These are phyloP conservation scores for Oscheius sp. DNA, from an alignment of 2,888 invertebrate genomes.

Conservation along the genomic window DNA sequence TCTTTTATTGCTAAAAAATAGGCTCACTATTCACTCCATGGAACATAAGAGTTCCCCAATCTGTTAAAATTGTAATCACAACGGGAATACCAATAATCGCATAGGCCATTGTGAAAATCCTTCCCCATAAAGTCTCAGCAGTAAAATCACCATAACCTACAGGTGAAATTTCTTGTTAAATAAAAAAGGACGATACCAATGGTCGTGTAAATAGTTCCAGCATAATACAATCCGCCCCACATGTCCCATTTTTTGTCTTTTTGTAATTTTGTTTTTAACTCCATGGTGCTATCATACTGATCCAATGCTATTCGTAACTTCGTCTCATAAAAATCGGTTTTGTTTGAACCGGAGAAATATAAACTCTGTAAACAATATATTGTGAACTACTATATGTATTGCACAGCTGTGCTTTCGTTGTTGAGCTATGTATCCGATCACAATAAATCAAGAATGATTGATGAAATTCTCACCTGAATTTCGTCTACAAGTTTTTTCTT, in stretches of 20 bases:
- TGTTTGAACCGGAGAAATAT: constrained; percentile 29
- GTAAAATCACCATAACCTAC: constrained; percentile 84
- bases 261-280: constrained; percentile 34
- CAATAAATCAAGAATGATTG: not conserved
- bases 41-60: constrained; percentile 89
- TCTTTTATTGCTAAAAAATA: not conserved
- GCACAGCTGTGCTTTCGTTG: not conserved
- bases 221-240: constrained; percentile 72
- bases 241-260: constrained; percentile 62
- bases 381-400: not conserved
- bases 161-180: not conserved
- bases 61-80: constrained; percentile 89
- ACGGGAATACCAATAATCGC: constrained; percentile 93
- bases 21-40: constrained; percentile 54
- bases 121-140: constrained; percentile 85
- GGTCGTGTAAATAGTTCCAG: constrained; percentile 73
- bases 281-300: constrained; percentile 50
- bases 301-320: constrained; percentile 41
- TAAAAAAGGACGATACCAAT: constrained; percentile 73
- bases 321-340: constrained; percentile 40
- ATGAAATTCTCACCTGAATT: constrained; percentile 38
- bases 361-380: constrained; percentile 33
- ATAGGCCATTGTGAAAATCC: constrained; percentile 87
- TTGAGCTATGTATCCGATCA: no score
- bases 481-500: constrained; percentile 39